Evolutionary conservation across 2,797 vertebrate genomes (phyloP), one percentile per base, ranked within the genome.

Genomic region (Vultur gryphus): DNA sequence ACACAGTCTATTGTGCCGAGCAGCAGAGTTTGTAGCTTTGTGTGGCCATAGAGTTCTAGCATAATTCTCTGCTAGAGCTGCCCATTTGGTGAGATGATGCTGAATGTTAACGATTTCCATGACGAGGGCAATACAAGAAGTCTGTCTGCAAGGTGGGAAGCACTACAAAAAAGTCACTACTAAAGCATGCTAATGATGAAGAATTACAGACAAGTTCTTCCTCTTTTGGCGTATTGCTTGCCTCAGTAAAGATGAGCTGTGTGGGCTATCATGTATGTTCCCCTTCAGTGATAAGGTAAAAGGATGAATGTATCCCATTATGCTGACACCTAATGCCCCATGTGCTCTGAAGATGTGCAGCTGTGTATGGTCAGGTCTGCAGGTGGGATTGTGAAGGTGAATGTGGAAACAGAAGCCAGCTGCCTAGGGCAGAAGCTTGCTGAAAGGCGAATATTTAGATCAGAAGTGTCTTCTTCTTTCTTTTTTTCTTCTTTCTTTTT

Each of bases 31-130:
- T 67, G 44, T 39, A 82, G 44, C 28, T 18, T 62, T 44, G 26
- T 31, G 41, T 52, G 44, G 55, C n/a, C 19, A 20, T 28, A 71
- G 54, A 52, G 8, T 25, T 64, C 8, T 21, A 11, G 13, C 7
- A 76, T 54, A 23, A 59, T 44, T 85, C 28, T 55, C 25, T 61
- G 41, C 8, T 31, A 16, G 48, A 57, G 35, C 24, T 84, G 11
- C 43, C 18, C 6, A 1, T 23, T 59, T 16, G 44, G 26, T 35
- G 81, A 73, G 41, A 24, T 1, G 7, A 39, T 21, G 10, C 26
- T 81, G 57, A 35, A 35, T 1, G 3, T 13, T 67, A 46, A 13
- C 0, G 1, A 35, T 46, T 44, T 57, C 31, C 49, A 16, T 2
- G 7, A 55, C 0, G 4, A 73, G 14, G 16, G 13, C 24, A 55